Conservation (phyloP, 2,113 vertebrate genomes). For the Callipepla californica region DNA sequence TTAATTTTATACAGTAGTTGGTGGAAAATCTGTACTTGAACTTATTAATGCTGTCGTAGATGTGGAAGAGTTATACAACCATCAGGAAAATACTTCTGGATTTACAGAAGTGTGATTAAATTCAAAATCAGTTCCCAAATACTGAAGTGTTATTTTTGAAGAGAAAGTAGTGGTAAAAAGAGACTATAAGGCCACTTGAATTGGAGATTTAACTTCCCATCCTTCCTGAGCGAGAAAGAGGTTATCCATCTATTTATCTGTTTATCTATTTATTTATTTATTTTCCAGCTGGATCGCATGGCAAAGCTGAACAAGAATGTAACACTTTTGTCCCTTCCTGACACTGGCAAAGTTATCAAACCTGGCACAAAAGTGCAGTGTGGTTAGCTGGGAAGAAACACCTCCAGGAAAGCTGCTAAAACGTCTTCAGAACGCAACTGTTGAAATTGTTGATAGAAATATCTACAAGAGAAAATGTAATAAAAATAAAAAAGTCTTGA, state of each 20-base stretch:
- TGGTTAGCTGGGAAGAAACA: constrained; percentile 36
- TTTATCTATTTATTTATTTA: not conserved
- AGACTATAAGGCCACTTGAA: not conserved
- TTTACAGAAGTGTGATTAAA: not conserved
- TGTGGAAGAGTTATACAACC: not conserved
- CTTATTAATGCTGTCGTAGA: not conserved
- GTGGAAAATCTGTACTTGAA: not conserved
- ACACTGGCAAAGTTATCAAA: not conserved
- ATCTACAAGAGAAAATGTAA: constrained; percentile 27
- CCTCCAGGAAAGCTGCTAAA: accelerated
- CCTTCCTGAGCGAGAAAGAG: not conserved
- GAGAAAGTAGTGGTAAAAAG: not conserved
- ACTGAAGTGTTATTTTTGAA: not conserved
- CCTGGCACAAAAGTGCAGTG: not conserved
- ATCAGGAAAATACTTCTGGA: not conserved
- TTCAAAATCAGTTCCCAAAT: not conserved
- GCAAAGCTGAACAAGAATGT: not conserved
- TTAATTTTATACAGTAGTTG: not conserved
- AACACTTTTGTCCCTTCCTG: constrained; percentile 4
- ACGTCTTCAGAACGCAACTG: constrained; percentile 25
- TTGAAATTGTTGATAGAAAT: constrained; percentile 53
- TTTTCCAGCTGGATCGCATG: not conserved
- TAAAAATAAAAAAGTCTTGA: not conserved
- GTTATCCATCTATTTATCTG: not conserved
- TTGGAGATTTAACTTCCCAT: not conserved